Base-by-base conservation (phyloP, 1,140 invertebrate species). In the Agraylea sexmaculata region DNA sequence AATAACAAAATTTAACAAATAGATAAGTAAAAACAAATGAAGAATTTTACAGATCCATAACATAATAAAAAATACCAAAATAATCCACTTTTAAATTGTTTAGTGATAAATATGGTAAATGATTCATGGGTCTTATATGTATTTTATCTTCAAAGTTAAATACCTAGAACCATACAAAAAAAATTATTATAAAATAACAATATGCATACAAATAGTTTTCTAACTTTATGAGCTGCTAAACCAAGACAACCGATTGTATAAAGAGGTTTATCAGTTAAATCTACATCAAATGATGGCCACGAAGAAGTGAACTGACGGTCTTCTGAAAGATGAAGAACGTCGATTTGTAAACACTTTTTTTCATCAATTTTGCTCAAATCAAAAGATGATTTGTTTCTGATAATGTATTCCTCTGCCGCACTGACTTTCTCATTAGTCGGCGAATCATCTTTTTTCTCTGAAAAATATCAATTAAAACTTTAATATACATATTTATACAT, bases 21-120 rank as follows among this genome's bases (percentile, higher is more conserved):
- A 51, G 40, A 20, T 30, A 36, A 37, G 17, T 15, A 35, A 17
- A 43, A 21, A 46, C 43, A 19, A 33, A 12, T 42, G 35, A 28
- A 27, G 28, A 31, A 8, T 7, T n/a, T n/a, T n/a, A n/a, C n/a
- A n/a, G n/a, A n/a, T n/a, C n/a, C n/a, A 40, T 35, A 34, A 31
- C 12, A 40, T 47, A 50, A 18, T 29, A 25, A 45, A 2, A 20
- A 34, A 59, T 68, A 83, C 83, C 83, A 72, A 79, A 85, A 57
- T 72, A 77, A 56, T 77, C 79, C 4, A 83, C 73, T 70, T 86
- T 87, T 20, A 91, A 61, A 58, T 79, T 72, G 59, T 78, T 79
- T 15, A 89, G 59, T 29, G 73, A 71, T 33, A 78, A 63, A 6
- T 79, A 52, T 29, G 78, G 75, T 45, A 75, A 66, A 62, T 76